A percentile compares a stretch with the other conserved stretches of the same genome.
These are phyloP conservation scores for Ariopsis seemanni DNA, from an alignment of 2,113 vertebrate species.

Conservation along the genomic window DNA sequence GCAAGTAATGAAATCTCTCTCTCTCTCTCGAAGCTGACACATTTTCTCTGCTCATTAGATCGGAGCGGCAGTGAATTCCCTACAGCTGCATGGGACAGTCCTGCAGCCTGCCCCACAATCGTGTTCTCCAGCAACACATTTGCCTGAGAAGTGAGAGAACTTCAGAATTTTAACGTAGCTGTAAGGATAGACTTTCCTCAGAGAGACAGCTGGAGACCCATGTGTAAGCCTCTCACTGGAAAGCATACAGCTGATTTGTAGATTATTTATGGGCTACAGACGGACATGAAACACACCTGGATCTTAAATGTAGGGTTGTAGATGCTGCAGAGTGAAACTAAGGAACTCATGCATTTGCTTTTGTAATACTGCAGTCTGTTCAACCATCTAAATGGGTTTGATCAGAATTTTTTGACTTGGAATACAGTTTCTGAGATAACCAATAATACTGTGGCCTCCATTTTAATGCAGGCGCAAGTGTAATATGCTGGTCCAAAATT, in stretches of 20 bases:
- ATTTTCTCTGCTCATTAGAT: constrained; percentile 58
- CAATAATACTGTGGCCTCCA: not conserved
- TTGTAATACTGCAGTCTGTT: not conserved
- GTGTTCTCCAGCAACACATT: constrained; percentile 6
- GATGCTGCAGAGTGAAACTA: not conserved
- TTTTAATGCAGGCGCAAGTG: not conserved
- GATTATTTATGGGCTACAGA: constrained; percentile 34
- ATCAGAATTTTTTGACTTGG: not conserved
- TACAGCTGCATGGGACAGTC: constrained; percentile 38
- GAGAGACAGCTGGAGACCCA: constrained; percentile 21
- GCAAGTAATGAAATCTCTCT: constrained; percentile 45
- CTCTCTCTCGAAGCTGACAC: constrained; percentile 47
- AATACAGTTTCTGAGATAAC: not conserved
- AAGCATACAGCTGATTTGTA: constrained; percentile 24
- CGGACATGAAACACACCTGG: constrained; percentile 27
- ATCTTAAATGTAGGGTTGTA: not conserved
- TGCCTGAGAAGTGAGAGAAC: constrained; percentile 9
- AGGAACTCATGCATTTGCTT: not conserved
- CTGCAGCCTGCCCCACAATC: constrained; percentile 8
- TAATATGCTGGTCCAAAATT: not conserved
- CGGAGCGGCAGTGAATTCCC: constrained; percentile 48
- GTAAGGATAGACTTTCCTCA: constrained; percentile 10
- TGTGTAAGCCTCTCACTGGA: not conserved
- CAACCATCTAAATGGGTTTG: not conserved
- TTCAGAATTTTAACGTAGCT: constrained; percentile 16